Evolutionary conservation across 2,797 vertebrate species (phyloP).

Genomic region (Bovichtus variegatus): DNA sequence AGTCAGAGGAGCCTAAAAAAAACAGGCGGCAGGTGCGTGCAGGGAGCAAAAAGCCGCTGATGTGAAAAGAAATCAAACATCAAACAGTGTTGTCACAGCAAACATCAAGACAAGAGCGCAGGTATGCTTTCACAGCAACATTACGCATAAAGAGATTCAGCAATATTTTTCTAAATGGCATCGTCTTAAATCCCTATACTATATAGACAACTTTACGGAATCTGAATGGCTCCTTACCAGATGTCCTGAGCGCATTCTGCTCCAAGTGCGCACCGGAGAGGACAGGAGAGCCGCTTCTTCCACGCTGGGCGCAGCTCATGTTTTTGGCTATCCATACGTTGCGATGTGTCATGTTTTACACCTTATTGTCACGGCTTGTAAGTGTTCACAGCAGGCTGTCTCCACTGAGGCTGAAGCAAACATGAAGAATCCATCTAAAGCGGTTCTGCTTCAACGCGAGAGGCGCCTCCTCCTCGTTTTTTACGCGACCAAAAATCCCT

Average conservation of each 20-base stretch:
- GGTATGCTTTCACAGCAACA: conserved; percentile 32
- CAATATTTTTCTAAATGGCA: background rate
- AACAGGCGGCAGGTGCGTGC: conserved; percentile 73
- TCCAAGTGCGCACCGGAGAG: conserved; percentile 59
- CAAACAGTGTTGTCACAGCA: conserved; percentile 70
- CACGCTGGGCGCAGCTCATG: conserved; percentile 54
- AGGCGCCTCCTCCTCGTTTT: conserved; percentile 76
- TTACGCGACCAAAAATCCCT: conserved; percentile 58
- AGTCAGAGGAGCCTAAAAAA: conserved; percentile 16
- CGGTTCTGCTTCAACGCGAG: conserved; percentile 56
- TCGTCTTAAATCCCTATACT: background rate
- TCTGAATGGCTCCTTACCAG: conserved; percentile 64
- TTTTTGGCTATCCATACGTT: conserved; percentile 58
- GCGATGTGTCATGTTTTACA: conserved; percentile 60
- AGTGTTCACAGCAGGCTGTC: conserved; percentile 61
- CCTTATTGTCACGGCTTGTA: conserved; percentile 63
- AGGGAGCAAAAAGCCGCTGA: conserved; percentile 41
- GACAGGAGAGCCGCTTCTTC: conserved; percentile 41
- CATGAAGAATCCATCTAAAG: conserved; percentile 74
- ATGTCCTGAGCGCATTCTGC: conserved; percentile 49
- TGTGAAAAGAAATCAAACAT: conserved; percentile 66
- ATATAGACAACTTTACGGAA: background rate
- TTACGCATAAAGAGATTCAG: conserved; percentile 2
- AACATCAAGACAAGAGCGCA: conserved; percentile 55
- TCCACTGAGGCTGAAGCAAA: conserved; percentile 67